Evolutionary conservation across 2,797 vertebrate genomes (phyloP).

Genomic region (Pelochelys cantorii): DNA sequence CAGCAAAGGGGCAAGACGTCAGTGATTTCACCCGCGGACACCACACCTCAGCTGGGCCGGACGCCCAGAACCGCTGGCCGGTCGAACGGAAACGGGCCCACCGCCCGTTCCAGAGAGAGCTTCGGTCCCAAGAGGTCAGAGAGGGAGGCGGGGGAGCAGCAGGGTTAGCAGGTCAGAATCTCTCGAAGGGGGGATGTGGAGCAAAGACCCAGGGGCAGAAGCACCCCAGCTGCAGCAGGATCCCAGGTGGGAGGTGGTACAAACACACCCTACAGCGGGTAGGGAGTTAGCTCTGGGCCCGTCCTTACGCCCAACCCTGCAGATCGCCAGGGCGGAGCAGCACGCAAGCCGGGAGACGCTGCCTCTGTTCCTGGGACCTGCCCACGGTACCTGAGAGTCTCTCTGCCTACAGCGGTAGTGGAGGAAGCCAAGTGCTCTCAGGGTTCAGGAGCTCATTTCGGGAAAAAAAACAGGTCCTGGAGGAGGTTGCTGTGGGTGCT

Average conservation of each 20-base stretch:
- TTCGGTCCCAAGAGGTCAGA: background rate
- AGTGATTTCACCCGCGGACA: background rate
- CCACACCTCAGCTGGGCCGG: accelerated
- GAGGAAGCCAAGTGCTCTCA: background rate
- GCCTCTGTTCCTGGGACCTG: background rate
- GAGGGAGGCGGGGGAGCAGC: accelerated
- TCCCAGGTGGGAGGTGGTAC: background rate
- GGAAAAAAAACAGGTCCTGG: background rate
- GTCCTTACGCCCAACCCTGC: background rate
- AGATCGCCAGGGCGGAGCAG: background rate
- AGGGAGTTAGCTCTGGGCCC: background rate
- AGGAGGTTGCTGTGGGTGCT: background rate
- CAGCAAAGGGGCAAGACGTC: background rate
- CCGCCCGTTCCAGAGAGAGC: accelerated
- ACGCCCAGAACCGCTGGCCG: background rate
- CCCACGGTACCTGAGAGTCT: background rate
- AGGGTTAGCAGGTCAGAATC: background rate
- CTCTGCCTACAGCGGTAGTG: background rate
- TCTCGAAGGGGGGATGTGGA: background rate
- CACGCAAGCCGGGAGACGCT: background rate
- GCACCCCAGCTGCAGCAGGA: background rate
- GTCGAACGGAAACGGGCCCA: background rate
- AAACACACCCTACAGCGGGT: background rate
- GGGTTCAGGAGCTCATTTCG: background rate
- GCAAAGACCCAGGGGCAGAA: background rate